Conservation (phyloP, 2,797 vertebrate genomes). For the Oceanodroma leucorhoa region DNA sequence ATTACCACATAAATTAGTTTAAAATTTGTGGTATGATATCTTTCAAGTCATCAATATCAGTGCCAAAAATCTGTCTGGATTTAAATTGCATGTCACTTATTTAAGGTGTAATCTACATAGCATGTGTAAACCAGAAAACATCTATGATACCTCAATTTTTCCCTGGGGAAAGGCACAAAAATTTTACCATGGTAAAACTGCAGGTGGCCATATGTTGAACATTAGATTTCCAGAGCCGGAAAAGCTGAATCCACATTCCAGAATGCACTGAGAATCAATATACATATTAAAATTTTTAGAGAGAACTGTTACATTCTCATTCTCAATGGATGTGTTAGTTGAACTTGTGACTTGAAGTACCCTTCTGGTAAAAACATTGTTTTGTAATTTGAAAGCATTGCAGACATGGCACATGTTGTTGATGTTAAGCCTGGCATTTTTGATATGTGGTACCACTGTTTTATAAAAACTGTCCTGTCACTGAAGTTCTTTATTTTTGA, state of each 20-base stretch:
- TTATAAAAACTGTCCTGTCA: neutral
- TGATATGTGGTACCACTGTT: neutral
- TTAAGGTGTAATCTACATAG: conserved; percentile 21
- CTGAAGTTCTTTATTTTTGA: neutral
- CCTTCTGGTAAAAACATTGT: conserved; percentile 3
- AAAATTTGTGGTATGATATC: neutral
- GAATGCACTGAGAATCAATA: conserved; percentile 37
- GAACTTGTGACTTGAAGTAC: neutral
- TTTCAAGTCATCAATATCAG: neutral
- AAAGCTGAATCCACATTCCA: conserved; percentile 39
- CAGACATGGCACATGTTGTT: neutral
- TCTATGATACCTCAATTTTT: neutral
- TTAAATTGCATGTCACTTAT: neutral
- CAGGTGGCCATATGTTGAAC: conserved; percentile 34
- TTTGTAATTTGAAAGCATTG: conserved; percentile 17
- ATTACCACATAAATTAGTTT: neutral
- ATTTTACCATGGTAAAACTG: neutral
- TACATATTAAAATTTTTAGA: conserved; percentile 27
- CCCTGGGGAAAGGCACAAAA: neutral
- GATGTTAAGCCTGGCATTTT: neutral
- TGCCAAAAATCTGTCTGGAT: conserved; percentile 12
- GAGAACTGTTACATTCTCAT: conserved; percentile 18
- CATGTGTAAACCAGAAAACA: conserved; percentile 15
- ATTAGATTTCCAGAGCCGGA: conserved; percentile 46
- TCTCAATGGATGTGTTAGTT: neutral